Conservation (phyloP, 2,888 invertebrate genomes). For the Congeria kusceri region DNA sequence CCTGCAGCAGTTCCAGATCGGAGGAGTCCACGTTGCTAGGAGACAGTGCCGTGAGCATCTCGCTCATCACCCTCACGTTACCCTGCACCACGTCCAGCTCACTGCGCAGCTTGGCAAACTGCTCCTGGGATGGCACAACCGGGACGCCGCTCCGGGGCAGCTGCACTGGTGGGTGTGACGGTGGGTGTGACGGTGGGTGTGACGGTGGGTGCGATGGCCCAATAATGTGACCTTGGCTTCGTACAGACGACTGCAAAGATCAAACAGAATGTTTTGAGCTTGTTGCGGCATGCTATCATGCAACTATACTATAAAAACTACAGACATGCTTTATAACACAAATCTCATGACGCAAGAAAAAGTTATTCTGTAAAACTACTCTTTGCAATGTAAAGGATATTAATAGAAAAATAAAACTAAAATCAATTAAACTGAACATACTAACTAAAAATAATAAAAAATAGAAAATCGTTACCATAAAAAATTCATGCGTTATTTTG, state of each 20-base stretch:
- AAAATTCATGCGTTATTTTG: too few relatives aligned
- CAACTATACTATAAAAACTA: too few relatives aligned
- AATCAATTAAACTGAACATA: too few relatives aligned
- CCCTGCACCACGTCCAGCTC: slow-evolving; percentile 97
- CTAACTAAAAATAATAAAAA: too few relatives aligned
- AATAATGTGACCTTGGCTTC: slow-evolving; percentile 5
- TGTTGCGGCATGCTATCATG: too few relatives aligned
- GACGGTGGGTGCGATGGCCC: neutral
- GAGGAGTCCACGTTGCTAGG: slow-evolving; percentile 93
- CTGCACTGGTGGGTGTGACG: slow-evolving; percentile 10
- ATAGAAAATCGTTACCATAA: too few relatives aligned
- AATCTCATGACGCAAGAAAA: too few relatives aligned
- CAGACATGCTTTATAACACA: too few relatives aligned
- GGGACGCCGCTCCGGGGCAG: slow-evolving; percentile 69
- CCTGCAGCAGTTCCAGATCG: slow-evolving; percentile 94
- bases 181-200: slow-evolving; percentile 35
- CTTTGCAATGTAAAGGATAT: too few relatives aligned
- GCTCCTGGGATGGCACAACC: slow-evolving; percentile 90
- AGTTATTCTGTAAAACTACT: too few relatives aligned
- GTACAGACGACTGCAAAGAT: slow-evolving; percentile 28
- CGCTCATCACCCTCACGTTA: slow-evolving; percentile 96
- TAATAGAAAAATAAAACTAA: too few relatives aligned
- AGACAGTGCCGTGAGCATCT: slow-evolving; percentile 96
- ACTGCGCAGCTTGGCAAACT: slow-evolving; percentile 94
- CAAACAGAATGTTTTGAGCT: neutral